phyloP scores from a whole-genome alignment of 2,113 vertebrate species.

The Sapajus apella region DNA sequence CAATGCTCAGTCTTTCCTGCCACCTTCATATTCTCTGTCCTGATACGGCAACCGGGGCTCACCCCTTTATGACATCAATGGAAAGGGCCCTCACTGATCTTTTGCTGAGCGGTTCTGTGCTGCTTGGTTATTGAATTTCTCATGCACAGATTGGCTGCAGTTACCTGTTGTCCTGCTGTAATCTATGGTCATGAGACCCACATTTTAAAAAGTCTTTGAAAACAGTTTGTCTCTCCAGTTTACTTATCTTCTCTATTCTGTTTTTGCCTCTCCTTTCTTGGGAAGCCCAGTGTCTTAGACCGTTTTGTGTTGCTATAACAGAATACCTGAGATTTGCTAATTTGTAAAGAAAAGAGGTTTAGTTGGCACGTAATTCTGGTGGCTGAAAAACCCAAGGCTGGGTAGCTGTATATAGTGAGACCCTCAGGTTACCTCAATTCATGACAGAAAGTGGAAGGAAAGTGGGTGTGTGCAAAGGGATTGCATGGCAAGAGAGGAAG shows the following conservation, averaged over 20 bases:
- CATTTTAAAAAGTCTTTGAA: background rate
- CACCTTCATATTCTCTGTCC: background rate
- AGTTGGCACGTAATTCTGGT: background rate
- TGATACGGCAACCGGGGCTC: background rate
- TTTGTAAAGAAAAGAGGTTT: background rate
- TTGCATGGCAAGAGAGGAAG: background rate
- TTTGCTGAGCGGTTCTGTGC: fast-evolving
- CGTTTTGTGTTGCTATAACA: background rate
- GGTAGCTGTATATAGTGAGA: background rate
- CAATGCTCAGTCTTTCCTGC: background rate
- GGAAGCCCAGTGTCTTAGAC: background rate
- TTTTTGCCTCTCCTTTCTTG: background rate
- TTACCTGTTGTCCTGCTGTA: background rate
- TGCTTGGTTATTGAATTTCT: background rate
- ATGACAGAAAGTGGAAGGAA: background rate
- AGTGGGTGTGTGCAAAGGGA: background rate
- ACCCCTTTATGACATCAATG: fast-evolving
- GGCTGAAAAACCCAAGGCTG: background rate
- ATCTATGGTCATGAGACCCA: background rate
- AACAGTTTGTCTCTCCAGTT: background rate
- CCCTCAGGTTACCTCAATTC: background rate
- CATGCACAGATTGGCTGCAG: background rate
- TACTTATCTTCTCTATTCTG: background rate
- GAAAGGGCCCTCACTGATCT: background rate
- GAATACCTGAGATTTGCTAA: background rate